Conservation (phyloP, 2,797 vertebrate genomes). For the Melopsittacus undulatus region DNA sequence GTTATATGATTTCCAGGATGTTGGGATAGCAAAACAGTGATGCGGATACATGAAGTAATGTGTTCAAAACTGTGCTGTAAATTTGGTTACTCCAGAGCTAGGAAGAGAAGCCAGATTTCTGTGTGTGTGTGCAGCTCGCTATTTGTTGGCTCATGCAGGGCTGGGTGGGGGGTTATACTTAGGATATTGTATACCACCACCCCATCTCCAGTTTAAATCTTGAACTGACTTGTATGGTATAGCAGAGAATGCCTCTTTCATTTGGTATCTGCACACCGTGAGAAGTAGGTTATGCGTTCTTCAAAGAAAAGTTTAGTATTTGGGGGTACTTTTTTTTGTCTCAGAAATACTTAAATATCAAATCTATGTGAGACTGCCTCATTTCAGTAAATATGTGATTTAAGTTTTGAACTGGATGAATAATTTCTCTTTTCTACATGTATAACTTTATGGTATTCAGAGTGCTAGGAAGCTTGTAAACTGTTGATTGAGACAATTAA, state of each 20-base stretch:
- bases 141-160: background rate
- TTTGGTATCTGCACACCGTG: background rate
- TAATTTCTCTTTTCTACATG: background rate
- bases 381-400: background rate
- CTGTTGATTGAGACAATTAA: background rate
- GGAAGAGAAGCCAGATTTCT: background rate
- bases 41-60: background rate
- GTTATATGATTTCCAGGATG: background rate
- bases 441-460: background rate
- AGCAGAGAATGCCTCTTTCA: background rate
- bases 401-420: background rate
- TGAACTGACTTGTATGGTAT: background rate
- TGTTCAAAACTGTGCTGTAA: background rate
- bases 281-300: background rate
- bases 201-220: background rate
- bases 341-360: background rate
- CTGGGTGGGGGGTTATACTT: background rate
- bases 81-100: background rate
- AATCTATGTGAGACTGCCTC: background rate
- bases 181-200: background rate
- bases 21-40: background rate
- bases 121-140: background rate
- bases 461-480: background rate
- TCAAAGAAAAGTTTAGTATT: background rate
- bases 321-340: background rate